Evolutionary conservation across 1,140 invertebrate species (phyloP).

Genomic region (Pteromalus puparum): DNA sequence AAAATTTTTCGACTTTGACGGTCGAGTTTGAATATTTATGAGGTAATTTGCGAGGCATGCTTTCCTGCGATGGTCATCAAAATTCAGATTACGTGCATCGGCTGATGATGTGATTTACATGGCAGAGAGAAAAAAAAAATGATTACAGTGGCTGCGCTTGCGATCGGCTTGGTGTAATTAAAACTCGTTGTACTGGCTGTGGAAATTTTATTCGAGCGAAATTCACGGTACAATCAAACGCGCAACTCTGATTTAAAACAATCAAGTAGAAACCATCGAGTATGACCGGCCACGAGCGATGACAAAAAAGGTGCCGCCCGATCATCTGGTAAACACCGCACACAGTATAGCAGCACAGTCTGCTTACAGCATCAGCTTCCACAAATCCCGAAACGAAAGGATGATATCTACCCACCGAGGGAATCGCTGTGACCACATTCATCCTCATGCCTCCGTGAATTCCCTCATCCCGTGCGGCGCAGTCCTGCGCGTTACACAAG

Average conservation of each 20-base stretch:
- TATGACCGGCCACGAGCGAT: too few species aligned
- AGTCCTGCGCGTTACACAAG: not conserved
- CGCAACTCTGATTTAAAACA: not conserved
- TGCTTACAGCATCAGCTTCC: too few species aligned
- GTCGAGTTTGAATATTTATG: not conserved
- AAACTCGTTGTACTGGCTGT: not conserved
- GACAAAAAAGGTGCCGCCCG: too few species aligned
- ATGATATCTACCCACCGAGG: constrained; percentile 13
- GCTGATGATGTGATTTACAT: not conserved
- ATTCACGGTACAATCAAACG: not conserved
- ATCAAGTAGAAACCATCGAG: not conserved
- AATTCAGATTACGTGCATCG: not conserved
- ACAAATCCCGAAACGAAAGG: constrained; percentile 28
- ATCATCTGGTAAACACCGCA: not conserved
- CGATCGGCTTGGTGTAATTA: not conserved
- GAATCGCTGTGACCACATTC: constrained; percentile 37
- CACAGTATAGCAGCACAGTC: too few species aligned
- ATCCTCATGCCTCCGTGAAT: constrained; percentile 23
- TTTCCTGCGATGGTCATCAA: not conserved
- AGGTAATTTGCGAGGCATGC: not conserved
- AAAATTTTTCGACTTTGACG: not conserved
- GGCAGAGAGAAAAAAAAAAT: not conserved
- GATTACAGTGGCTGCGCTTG: not conserved
- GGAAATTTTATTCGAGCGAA: too few species aligned
- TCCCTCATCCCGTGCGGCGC: not conserved